Base-by-base conservation (phyloP, 2,797 vertebrate genomes). In the Microcaecilia unicolor region DNA sequence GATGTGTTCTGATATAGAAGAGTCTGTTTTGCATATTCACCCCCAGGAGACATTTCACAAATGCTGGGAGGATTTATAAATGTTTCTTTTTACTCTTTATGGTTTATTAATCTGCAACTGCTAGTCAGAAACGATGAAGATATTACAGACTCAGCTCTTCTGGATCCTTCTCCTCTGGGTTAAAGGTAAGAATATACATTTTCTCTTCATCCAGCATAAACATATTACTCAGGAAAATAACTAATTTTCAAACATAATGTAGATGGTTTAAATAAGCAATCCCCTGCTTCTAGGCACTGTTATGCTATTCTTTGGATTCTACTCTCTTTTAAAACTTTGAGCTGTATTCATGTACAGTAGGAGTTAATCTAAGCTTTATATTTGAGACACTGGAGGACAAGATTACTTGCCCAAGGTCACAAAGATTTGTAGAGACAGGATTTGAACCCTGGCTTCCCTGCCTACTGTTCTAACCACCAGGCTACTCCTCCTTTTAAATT, bases 131-230 rank as follows among this genome's bases (percentile, higher is more conserved):
- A 10, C 13, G 24, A 14, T 14, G 2, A n/a, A n/a, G n/a, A 21
- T 2, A 7, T 18, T 15, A 2, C 1, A 4, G 3, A 3, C 7
- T 21, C 10, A 16, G 5, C 9, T 33, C 5, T 5, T 23, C 2
- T 19, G 23, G 12, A 8, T 36, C 10, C 16, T 48, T 6, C 20
- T 31, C 28, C 14, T 41, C 10, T 23, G 17, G 5, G 8, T 19
- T 25, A 17, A 23, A 17, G 11, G 28, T 23, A 19, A 28, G 22
- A 2, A 13, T 4, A 1, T 2, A 2, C 30, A 8, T n/a, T n/a
- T n/a, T n/a, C n/a, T n/a, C n/a, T n/a, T n/a, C n/a, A n/a, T n/a
- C n/a, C 7, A 24, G 10, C 6, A 22, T 12, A 14, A 22, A 5
- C 6, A 9, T 8, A 6, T 33, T n/a, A 15, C 10, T 5, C 4